Evolutionary conservation across 2,113 vertebrate genomes (phyloP).

Genomic region (Actinemys pallida): DNA sequence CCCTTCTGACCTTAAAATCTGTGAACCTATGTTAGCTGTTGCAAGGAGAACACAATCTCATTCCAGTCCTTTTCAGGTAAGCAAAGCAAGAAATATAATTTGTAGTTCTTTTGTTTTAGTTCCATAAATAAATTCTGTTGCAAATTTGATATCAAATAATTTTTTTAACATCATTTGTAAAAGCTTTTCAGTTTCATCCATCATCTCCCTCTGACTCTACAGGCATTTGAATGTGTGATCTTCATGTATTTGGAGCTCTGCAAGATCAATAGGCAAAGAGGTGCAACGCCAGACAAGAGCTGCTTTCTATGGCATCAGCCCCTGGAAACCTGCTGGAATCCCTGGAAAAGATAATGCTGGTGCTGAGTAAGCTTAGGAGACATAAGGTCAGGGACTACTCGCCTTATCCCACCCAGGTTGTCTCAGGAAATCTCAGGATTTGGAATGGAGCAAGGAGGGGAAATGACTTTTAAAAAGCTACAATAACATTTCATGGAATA

Average conservation of each 20-base stretch:
- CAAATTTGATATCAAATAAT: neutral
- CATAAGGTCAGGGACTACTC: neutral
- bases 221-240: neutral
- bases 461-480: neutral
- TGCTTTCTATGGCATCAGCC: neutral
- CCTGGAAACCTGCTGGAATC: neutral
- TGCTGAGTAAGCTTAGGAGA: neutral
- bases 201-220: neutral
- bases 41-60: neutral
- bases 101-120: neutral
- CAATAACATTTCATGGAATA: neutral
- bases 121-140: neutral
- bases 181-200: neutral
- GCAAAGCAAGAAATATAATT: neutral
- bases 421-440: neutral
- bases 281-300: neutral
- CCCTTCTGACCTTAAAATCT: neutral
- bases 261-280: neutral
- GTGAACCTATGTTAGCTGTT: neutral
- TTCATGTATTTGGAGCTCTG: fast-evolving
- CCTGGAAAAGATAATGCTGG: neutral
- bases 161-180: neutral
- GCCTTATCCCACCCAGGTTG: neutral
- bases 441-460: neutral
- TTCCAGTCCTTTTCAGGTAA: neutral